Percentiles rank a stretch among this genome's conserved stretches.
Evolutionary conservation across 2,888 invertebrate genomes (phyloP).

Genomic region (Candidula unifasciata): DNA sequence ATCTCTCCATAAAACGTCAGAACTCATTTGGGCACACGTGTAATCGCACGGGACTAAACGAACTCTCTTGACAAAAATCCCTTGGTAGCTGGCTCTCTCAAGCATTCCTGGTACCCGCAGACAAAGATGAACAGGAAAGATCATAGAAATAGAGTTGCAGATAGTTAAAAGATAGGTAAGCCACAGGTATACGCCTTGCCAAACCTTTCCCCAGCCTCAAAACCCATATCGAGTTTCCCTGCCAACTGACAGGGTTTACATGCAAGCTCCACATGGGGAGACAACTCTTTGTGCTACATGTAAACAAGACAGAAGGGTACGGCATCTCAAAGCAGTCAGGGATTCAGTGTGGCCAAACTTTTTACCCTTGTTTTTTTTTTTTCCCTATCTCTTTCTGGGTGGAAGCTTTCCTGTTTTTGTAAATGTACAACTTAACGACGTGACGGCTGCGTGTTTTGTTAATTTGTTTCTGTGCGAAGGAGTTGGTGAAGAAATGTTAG

Average conservation of each 20-base stretch:
- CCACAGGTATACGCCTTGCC: not conserved
- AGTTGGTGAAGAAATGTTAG: no score
- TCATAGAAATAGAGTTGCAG: not conserved
- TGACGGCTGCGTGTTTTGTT: no score
- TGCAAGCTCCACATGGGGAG: conserved; percentile 11
- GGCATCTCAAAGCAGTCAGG: no score
- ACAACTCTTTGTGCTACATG: not conserved
- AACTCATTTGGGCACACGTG: no score
- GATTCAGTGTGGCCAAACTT: no score
- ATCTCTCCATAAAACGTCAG: no score
- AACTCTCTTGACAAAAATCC: not conserved
- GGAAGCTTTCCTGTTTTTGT: no score
- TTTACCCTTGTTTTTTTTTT: no score
- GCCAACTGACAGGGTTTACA: not conserved
- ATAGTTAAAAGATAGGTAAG: not conserved
- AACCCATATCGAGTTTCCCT: not conserved
- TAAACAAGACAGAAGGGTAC: not conserved
- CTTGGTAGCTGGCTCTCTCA: not conserved
- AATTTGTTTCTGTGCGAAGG: no score
- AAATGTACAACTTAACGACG: no score
- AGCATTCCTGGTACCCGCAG: not conserved
- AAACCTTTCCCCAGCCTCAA: not conserved
- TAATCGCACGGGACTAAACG: no score
- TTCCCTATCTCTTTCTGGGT: no score
- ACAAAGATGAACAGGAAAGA: not conserved